Base-by-base conservation (phyloP, 2,888 invertebrate genomes). In the Thysanoteuthis rhombus region DNA sequence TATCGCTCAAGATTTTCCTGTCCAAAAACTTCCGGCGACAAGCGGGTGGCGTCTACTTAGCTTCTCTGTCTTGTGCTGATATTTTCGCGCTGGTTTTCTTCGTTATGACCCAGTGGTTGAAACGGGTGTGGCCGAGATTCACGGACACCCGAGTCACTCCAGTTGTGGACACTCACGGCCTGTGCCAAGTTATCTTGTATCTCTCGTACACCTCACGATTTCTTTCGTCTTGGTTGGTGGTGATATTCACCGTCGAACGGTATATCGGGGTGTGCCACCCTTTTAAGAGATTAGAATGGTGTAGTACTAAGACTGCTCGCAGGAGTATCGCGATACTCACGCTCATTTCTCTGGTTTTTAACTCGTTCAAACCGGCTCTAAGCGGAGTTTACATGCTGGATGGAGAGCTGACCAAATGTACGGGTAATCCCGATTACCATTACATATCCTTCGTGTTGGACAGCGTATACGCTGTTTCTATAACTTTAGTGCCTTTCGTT, bases 11-110 rank as follows among this genome's bases (percentile, higher is more conserved):
- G 95, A 98, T 98, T 0, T 98, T 99, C 96, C 98, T 98, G 89
- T 98, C 98, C 94, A 97, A 98, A 94, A 97, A 98, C 89, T 97
- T 98, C 94, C 97, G 98, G 32, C 95, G 95, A 52, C 94, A 96
- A 39, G 98, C 98, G 0, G 98, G 98, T 0, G 98, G 98, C 94
- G 98, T 98, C 95, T 99, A 99, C 96, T 97, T 99, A 94, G 98
- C 98, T 0, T 98, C 98, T 0, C 97, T 99, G 93, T 98, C 98
- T 94, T 98, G 98, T 96, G 98, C 98, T 0, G 97, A 98, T 8
- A 98, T 98, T 95, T 97, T 98, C 40, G 96, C 98, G 0, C 98
- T 98, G 32, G 97, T 98, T 4, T 97, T 98, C 91, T 97, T 96
- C 94, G 96, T 96, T 38, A 95, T 97, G 75, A 95, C 96, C 47